Evolutionary conservation across 2,113 vertebrate species (phyloP).

Genomic region (Oncorhynchus mykiss): DNA sequence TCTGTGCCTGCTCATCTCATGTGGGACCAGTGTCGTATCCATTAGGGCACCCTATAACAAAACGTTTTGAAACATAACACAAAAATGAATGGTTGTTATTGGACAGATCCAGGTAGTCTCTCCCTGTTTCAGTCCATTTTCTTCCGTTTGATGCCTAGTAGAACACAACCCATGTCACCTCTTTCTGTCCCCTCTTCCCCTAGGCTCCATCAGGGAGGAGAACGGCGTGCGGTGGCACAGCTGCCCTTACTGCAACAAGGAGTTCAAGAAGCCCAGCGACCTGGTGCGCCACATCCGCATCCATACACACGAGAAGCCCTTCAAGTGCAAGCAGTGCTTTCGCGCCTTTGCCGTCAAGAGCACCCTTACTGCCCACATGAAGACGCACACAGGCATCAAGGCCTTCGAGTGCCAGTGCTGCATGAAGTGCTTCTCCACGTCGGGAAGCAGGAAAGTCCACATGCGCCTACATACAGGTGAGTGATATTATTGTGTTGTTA

Average conservation of each 20-base stretch:
- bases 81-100: too few relatives aligned
- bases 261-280: slow-evolving; percentile 98
- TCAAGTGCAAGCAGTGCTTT: slow-evolving; percentile 98
- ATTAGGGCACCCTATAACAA: too few relatives aligned
- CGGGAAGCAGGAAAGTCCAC: slow-evolving; percentile 98
- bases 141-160: background rate
- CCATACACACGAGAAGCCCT: slow-evolving; percentile 98
- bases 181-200: background rate
- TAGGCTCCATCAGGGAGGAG: slow-evolving; percentile 92
- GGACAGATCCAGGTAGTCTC: background rate
- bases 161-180: background rate
- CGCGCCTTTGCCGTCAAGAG: slow-evolving; percentile 97
- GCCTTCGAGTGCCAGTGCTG: slow-evolving; percentile 96
- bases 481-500: too few relatives aligned
- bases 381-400: slow-evolving; percentile 96
- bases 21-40: too few relatives aligned
- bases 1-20: too few relatives aligned
- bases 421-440: slow-evolving; percentile 97
- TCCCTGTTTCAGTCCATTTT: background rate
- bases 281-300: slow-evolving; percentile 97
- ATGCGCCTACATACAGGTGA: slow-evolving; percentile 97
- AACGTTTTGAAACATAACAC: too few relatives aligned
- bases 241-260: slow-evolving; percentile 94
- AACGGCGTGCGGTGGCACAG: slow-evolving; percentile 95
- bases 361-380: slow-evolving; percentile 96